Evolutionary conservation across 2,797 vertebrate genomes (phyloP), one percentile per base, ranked within the genome.

Genomic region (Urosaurus nigricauda): DNA sequence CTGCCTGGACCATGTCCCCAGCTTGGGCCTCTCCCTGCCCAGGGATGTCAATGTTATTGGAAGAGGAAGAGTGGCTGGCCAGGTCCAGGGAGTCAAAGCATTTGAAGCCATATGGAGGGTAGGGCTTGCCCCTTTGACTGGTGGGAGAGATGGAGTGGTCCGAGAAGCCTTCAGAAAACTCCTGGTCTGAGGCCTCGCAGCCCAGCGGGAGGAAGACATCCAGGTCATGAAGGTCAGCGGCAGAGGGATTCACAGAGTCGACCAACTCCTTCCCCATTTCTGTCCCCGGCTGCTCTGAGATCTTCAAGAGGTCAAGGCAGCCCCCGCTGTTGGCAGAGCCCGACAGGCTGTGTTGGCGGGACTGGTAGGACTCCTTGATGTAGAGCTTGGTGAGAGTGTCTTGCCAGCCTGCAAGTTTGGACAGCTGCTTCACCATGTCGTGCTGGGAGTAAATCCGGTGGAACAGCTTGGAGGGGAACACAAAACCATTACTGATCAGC

Each of bases 381-480:
- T 99, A 99, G 80, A 99, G 98, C 92, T 98, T 99, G 91, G 98
- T 99, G 90, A 99, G 97, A 0, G 98, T 96, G 51, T 99, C 98
- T 97, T 99, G 99, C 99, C 99, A 99, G 90, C 98, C 97, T 0
- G 98, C 96, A 94, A 99, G 94, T 83, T 95, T 97, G 0, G 98
- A 97, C 83, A 99, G 96, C 90, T 99, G 98, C 93, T 96, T 98
- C 91, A 98, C 97, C 4, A 98, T 94, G 75, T 99, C 98, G 47
- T 98, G 98, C 82, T 97, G 98, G 0, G 97, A 96, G 24, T 99
- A 97, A 96, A 99, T 99, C 94, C 99, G 96, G 96, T 98, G 96
- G 94, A 99, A 99, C 91, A 99, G 98, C 99, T 99, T 16, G 47
- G 51, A 29, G 56, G 65, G 60, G 37, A 35, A 58, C 1, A 17